Evolutionary conservation across 2,888 invertebrate genomes (phyloP), one percentile per base, ranked within the genome.

Genomic region (Conops quadrifasciatus): DNA sequence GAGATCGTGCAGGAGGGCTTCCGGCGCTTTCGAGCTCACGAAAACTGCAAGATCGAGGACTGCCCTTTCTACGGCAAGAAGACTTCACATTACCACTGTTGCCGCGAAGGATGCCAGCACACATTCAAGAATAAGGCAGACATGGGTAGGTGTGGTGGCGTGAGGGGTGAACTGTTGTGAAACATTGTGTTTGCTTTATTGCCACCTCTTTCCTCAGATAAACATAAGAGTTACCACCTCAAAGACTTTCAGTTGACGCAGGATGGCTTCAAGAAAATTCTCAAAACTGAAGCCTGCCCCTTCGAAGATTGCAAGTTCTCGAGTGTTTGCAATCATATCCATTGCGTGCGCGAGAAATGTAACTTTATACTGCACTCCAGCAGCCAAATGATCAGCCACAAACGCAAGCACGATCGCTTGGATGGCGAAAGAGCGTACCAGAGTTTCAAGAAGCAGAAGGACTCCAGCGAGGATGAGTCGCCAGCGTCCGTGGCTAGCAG

Each of bases 91-190:
- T 98, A 98, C 87, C 98, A 98, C 84, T 98, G 98, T 86, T 88
- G 96, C 75, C 88, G 98, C 79, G 88, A 93, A 68, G 94, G 93
- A 15, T 98, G 98, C 87, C 92, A 93, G 77, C 97, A 93, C 83
- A 98, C 97, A 0, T 98, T 98, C 87, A 98, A 98, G 88, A 98
- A 98, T 85, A 98, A 98, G 86, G 97, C 97, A 79, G 98, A 98
- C 87, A 98, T 98, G 97, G 98, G 97, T 98, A 88, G 89, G 91
- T 84, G 11, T 13, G 3, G 53, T 28, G 89, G 91, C 84, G 11
- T 15, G 0, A 26, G 16, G 13, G 4, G 13, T 21, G 45, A 47
- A 36, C 36, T 43, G 2, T 13, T 30, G 53, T 11, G 43, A 2
- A 56, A 43, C 15, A n/a, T n/a, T 0, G 16, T 24, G 21, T 24